A percentile compares a stretch with the other conserved stretches of the same genome.
Conservation (phyloP, 2,888 invertebrate genomes). For the Pachycephus smyrnensis region DNA sequence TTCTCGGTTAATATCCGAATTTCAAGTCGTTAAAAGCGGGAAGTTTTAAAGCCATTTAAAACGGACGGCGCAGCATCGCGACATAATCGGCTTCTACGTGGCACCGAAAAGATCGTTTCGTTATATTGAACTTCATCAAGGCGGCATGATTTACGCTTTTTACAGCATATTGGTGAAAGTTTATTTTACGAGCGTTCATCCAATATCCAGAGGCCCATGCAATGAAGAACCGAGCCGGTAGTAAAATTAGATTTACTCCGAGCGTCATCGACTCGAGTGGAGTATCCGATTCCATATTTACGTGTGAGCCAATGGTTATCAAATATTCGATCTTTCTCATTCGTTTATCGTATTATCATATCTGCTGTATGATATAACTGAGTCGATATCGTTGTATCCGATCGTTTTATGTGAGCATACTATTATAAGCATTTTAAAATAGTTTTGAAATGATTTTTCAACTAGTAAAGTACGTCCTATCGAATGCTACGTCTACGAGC, state of each 20-base stretch:
- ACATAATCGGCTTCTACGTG: background rate
- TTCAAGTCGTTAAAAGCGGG: background rate
- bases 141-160: slow-evolving; percentile 25
- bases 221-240: slow-evolving; percentile 23
- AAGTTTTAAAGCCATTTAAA: background rate
- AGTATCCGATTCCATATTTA: slow-evolving; percentile 27
- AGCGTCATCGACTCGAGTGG: slow-evolving; percentile 24
- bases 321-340: slow-evolving; percentile 16
- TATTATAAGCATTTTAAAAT: background rate
- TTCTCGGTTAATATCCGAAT: background rate
- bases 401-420: background rate
- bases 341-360: background rate
- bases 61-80: slow-evolving; percentile 1
- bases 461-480: background rate
- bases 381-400: background rate
- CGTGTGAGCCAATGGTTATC: slow-evolving; percentile 21
- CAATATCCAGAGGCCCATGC: slow-evolving; percentile 21
- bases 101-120: background rate
- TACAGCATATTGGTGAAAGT: slow-evolving; percentile 19
- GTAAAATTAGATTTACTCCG: slow-evolving; percentile 36
- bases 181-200: slow-evolving; percentile 33
- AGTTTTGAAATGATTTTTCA: background rate
- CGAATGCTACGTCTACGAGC: background rate
- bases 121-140: slow-evolving; percentile 16
- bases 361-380: background rate